Percentiles rank a stretch among this genome's conserved stretches.
phyloP scores from a whole-genome alignment of 2,888 invertebrate genomes.

The Elgonia sp. region DNA sequence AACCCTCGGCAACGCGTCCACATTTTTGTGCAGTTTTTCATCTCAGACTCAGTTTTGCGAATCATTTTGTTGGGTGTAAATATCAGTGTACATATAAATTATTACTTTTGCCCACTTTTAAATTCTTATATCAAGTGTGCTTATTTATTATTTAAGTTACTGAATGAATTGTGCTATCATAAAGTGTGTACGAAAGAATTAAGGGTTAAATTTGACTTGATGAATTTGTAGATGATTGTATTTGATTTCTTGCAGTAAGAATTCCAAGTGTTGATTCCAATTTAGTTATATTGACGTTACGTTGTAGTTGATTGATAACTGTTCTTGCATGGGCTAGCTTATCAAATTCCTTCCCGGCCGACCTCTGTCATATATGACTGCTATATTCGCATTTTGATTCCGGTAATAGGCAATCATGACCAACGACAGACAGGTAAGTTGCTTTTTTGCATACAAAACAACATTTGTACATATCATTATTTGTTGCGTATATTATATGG shows the following conservation, averaged over 20 bases:
- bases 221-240: constrained; percentile 34
- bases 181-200: neutral
- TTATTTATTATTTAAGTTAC: neutral
- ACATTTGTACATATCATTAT: neutral
- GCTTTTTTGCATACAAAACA: constrained; percentile 21
- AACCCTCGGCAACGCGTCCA: neutral
- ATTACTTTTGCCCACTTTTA: neutral
- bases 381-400: constrained; percentile 75
- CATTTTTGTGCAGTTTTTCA: neutral
- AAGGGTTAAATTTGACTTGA: neutral
- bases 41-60: neutral
- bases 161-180: neutral
- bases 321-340: constrained; percentile 81
- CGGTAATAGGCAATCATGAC: constrained; percentile 82
- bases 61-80: neutral
- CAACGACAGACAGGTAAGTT: constrained; percentile 86
- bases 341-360: constrained; percentile 64
- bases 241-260: constrained; percentile 72
- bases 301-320: constrained; percentile 75
- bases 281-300: constrained; percentile 56
- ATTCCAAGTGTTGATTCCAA: constrained; percentile 45
- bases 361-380: constrained; percentile 75
- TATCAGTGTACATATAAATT: neutral
- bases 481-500: neutral
- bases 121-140: neutral